phyloP scores from a whole-genome alignment of 2,797 vertebrate genomes.

The Myotis findleyi region DNA sequence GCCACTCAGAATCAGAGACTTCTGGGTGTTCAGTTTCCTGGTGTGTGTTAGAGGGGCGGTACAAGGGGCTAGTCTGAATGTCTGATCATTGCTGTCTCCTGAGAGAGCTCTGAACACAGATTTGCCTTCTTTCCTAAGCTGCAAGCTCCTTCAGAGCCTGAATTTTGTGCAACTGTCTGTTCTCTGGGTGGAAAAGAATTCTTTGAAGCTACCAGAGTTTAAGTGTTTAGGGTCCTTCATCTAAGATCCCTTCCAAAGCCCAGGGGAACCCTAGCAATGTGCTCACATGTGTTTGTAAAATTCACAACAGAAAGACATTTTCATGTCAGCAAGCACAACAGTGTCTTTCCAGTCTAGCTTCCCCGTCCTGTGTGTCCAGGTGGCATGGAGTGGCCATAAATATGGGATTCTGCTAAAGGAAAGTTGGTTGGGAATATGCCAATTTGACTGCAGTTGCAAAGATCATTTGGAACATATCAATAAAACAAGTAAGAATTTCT shows the following conservation, averaged over 20 bases:
- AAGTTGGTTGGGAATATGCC: neutral
- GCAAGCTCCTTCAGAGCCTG: neutral
- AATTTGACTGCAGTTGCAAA: neutral
- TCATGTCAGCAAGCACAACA: neutral
- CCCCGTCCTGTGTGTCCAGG: neutral
- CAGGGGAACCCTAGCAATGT: neutral
- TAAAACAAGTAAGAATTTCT: slow-evolving; percentile 17
- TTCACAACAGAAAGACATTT: neutral
- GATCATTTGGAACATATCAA: neutral
- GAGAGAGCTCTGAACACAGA: neutral
- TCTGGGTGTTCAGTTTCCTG: neutral
- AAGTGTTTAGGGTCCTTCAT: neutral
- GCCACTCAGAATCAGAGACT: neutral
- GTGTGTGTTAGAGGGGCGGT: neutral
- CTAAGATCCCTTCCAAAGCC: neutral
- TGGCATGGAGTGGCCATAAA: too few relatives aligned
- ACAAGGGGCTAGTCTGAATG: neutral
- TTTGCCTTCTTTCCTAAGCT: neutral
- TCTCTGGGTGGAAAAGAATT: neutral
- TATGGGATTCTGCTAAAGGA: neutral
- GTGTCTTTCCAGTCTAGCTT: neutral
- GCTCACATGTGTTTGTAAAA: neutral
- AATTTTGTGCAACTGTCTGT: neutral
- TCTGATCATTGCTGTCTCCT: neutral
- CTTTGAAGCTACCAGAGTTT: neutral